Conservation (phyloP, 2,797 vertebrate species). For the Etheostoma perlongum region DNA sequence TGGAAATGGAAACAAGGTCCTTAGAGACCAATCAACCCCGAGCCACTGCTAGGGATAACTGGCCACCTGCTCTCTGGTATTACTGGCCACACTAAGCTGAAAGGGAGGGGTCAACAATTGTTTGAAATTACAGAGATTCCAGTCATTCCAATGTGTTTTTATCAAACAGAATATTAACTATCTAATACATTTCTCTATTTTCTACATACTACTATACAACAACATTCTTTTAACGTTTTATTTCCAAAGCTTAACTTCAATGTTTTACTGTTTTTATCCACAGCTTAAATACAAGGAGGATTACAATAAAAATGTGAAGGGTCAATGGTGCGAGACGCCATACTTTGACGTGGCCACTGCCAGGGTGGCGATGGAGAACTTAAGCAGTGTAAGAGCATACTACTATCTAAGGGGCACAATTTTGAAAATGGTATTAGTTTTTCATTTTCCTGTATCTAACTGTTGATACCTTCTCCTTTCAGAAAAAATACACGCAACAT, state of each 20-base stretch:
- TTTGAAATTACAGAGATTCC: slow-evolving; percentile 28
- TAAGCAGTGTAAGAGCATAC: slow-evolving; percentile 88
- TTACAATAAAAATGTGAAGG: slow-evolving; percentile 95
- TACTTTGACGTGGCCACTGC: slow-evolving; percentile 94
- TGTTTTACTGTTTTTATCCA: not conserved
- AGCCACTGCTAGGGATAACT: slow-evolving; percentile 56
- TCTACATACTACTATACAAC: not conserved
- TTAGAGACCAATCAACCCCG: slow-evolving; percentile 19
- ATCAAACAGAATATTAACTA: not conserved
- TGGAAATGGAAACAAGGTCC: slow-evolving; percentile 23
- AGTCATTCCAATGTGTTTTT: slow-evolving; percentile 20
- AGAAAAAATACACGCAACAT: slow-evolving; percentile 94
- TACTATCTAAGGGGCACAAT: not conserved
- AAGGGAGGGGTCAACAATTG: slow-evolving; percentile 57
- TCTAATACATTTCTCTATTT: not conserved
- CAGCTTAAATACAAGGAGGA: slow-evolving; percentile 95
- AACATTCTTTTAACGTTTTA: slow-evolving; percentile 8
- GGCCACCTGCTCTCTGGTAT: slow-evolving; percentile 73
- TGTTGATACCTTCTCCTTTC: slow-evolving; percentile 35
- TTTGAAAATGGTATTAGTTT: not conserved
- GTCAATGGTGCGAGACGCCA: slow-evolving; percentile 97
- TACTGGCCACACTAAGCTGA: slow-evolving; percentile 38
- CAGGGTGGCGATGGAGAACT: slow-evolving; percentile 93
- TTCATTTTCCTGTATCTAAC: slow-evolving; percentile 2
- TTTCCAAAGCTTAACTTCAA: slow-evolving; percentile 90